These are phyloP conservation scores for Falcaria lacertinaria DNA, from an alignment of 2,888 invertebrate species.

Conservation along the genomic window DNA sequence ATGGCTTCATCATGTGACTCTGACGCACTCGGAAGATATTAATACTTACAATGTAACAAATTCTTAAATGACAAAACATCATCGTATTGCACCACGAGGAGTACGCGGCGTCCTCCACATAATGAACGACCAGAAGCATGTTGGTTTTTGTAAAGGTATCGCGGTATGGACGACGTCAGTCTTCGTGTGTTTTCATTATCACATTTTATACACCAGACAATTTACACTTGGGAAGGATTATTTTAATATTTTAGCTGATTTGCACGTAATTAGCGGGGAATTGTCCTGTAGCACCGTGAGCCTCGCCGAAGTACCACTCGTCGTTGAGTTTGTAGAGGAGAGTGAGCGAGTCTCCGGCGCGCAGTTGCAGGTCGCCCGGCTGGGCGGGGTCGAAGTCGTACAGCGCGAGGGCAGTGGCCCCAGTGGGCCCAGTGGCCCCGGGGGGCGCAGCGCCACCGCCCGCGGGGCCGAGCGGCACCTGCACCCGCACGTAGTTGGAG, in stretches of 20 bases:
- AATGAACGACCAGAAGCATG: slow-evolving; percentile 10
- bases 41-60: slow-evolving; percentile 10
- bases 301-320: slow-evolving; percentile 89
- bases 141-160: slow-evolving; percentile 17
- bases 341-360: slow-evolving; percentile 70
- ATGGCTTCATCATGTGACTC: slow-evolving; percentile 38
- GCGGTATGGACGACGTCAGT: slow-evolving; percentile 36
- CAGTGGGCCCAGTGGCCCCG: not conserved
- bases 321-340: slow-evolving; percentile 85
- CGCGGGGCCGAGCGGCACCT: slow-evolving; percentile 78
- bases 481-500: slow-evolving; percentile 86
- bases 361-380: slow-evolving; percentile 57
- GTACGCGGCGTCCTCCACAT: slow-evolving; percentile 15
- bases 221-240: slow-evolving; percentile 9
- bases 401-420: slow-evolving; percentile 61
- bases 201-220: slow-evolving; percentile 18
- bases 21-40: slow-evolving; percentile 13
- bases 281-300: slow-evolving; percentile 83
- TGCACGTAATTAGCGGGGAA: slow-evolving; percentile 90
- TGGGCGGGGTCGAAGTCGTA: slow-evolving; percentile 85
- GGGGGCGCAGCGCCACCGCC: not conserved
- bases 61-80: slow-evolving; percentile 10
- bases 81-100: slow-evolving; percentile 19
- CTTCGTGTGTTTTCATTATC: slow-evolving; percentile 23
- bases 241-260: slow-evolving; percentile 44